These are phyloP conservation scores for Lasioglossum villosulum DNA, from an alignment of 2,888 invertebrate species.

Conservation along the genomic window DNA sequence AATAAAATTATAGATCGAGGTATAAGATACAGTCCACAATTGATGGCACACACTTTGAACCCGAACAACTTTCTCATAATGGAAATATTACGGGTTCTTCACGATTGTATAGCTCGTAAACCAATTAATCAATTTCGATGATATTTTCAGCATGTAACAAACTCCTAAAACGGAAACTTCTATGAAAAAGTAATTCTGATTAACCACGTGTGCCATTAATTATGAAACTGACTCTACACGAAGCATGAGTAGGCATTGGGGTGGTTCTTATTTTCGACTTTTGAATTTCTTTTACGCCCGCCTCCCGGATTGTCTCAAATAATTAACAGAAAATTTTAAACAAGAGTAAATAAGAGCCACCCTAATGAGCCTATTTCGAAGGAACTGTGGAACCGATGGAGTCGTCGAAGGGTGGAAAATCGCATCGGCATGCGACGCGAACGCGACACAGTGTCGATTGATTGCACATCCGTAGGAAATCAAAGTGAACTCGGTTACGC, in stretches of 20 bases:
- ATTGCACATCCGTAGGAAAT: not conserved
- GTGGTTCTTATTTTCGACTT: too few species aligned
- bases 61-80: not conserved
- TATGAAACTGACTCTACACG: not conserved
- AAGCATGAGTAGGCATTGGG: not conserved
- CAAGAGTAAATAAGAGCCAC: too few species aligned
- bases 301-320: too few species aligned
- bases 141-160: too few species aligned
- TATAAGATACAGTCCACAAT: not conserved
- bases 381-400: not conserved
- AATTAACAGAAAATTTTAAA: too few species aligned
- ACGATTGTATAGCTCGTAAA: not conserved
- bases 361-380: not conserved
- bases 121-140: too few species aligned
- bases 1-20: not conserved
- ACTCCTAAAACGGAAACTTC: too few species aligned
- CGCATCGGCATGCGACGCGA: not conserved
- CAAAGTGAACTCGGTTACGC: not conserved
- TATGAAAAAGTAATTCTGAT: not conserved
- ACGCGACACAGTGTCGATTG: not conserved
- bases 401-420: not conserved
- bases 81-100: not conserved
- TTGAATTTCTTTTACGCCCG: too few species aligned
- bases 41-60: not conserved
- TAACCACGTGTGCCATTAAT: not conserved